phyloP scores from a whole-genome alignment of 1,140 invertebrate species.

The Caenorhabditis remanei region DNA sequence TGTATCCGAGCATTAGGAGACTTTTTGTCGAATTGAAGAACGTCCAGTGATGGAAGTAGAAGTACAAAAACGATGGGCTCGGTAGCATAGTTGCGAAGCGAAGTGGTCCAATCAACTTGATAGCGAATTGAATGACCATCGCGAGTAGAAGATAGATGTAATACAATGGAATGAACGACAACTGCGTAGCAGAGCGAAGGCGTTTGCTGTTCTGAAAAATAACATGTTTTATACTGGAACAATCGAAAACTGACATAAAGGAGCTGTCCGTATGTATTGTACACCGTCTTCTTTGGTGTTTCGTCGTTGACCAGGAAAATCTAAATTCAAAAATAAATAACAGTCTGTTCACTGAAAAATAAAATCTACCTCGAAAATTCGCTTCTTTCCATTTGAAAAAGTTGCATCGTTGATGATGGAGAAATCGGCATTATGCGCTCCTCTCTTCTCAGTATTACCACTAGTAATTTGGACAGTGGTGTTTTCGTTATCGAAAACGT shows the following conservation, averaged over 20 bases:
- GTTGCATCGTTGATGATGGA: not conserved
- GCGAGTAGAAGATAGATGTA: slow-evolving; percentile 19
- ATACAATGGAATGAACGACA: slow-evolving; percentile 32
- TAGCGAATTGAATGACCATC: slow-evolving; percentile 27
- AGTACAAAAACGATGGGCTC: slow-evolving; percentile 3
- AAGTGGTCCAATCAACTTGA: slow-evolving; percentile 2
- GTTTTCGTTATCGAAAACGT: not conserved
- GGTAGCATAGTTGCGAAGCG: not conserved
- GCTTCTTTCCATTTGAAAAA: not conserved
- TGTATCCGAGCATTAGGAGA: slow-evolving; percentile 30
- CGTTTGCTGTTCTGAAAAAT: slow-evolving; percentile 26
- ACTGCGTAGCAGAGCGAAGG: slow-evolving; percentile 6
- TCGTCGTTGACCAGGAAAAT: slow-evolving; percentile 41
- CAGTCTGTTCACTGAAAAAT: not conserved
- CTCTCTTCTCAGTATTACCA: not conserved
- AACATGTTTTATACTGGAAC: not conserved
- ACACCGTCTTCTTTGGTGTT: slow-evolving; percentile 30
- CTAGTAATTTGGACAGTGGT: not conserved
- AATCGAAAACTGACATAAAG: not conserved
- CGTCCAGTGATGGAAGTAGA: slow-evolving; percentile 41
- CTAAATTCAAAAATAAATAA: not conserved
- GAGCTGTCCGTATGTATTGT: slow-evolving; percentile 13
- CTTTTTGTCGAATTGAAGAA: slow-evolving; percentile 42
- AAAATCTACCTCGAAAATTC: slow-evolving; percentile 28
- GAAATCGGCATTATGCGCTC: not conserved